A percentile compares a stretch with the other conserved stretches of the same genome.
These are phyloP conservation scores for Dolichotis patagonum DNA, from an alignment of 2,113 vertebrate species.

Conservation along the genomic window DNA sequence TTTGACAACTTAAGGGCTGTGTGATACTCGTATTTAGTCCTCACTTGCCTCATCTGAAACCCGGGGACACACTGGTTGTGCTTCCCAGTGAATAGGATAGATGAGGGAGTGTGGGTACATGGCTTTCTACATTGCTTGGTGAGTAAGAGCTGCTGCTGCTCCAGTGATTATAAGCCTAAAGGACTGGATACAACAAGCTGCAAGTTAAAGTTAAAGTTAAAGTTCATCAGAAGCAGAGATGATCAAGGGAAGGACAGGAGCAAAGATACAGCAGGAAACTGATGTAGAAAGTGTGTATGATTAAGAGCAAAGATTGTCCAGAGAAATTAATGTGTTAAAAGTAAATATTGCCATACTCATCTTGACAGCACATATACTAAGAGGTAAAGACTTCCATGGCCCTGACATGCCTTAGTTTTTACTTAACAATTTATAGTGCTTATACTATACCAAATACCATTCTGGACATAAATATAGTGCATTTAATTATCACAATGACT, in stretches of 20 bases:
- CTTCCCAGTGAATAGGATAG: neutral
- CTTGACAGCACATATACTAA: neutral
- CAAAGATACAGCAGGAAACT: neutral
- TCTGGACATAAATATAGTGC: neutral
- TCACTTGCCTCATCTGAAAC: neutral
- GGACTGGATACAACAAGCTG: neutral
- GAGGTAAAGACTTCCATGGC: neutral
- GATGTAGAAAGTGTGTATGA: neutral
- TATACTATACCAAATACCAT: neutral
- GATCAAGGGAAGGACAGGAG: neutral
- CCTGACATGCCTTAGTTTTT: neutral
- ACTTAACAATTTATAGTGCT: neutral
- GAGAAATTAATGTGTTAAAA: neutral
- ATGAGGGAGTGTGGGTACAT: neutral
- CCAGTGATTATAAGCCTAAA: neutral
- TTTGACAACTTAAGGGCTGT: neutral
- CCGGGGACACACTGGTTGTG: neutral
- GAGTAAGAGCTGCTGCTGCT: neutral
- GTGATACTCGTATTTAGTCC: neutral
- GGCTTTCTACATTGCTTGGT: neutral
- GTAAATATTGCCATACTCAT: too few relatives aligned
- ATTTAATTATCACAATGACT: neutral
- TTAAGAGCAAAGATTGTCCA: neutral
- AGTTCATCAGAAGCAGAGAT: neutral
- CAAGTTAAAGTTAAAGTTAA: neutral